A percentile compares a stretch with the other conserved stretches of the same genome.
phyloP scores from a whole-genome alignment of 2,113 vertebrate species.

The human region DNA sequence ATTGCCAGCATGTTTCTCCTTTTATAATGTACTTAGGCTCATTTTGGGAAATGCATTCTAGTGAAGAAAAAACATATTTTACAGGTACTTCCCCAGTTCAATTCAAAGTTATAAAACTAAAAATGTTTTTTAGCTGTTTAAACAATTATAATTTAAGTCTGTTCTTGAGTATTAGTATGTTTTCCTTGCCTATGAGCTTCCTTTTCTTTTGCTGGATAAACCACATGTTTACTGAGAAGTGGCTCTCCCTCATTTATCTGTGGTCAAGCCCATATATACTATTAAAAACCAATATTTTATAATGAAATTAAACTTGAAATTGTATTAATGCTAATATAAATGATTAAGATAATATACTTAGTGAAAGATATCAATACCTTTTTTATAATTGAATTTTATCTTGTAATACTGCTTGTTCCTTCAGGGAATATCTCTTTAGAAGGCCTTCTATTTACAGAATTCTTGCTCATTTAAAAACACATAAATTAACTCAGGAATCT shows the following conservation, averaged over 20 bases:
- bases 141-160: not conserved
- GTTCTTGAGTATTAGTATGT: not conserved
- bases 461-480: constrained; percentile 72
- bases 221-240: not conserved
- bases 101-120: not conserved
- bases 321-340: constrained; percentile 62
- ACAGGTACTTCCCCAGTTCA: not conserved
- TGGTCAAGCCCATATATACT: not conserved
- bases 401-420: constrained; percentile 67
- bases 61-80: not conserved
- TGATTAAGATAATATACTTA: constrained; percentile 61
- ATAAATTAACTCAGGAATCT: constrained; percentile 77
- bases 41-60: not conserved
- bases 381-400: constrained; percentile 70
- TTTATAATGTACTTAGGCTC: accelerated
- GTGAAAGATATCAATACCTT: constrained; percentile 61
- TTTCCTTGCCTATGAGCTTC: not conserved
- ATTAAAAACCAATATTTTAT: constrained; percentile 59
- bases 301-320: constrained; percentile 58
- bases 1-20: not conserved
- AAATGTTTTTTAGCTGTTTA: not conserved
- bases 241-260: not conserved
- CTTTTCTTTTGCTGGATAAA: not conserved
- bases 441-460: constrained; percentile 66
- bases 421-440: constrained; percentile 67